Evolutionary conservation across 2,888 invertebrate genomes (phyloP).

Genomic region (Caenorhabditis sp.): DNA sequence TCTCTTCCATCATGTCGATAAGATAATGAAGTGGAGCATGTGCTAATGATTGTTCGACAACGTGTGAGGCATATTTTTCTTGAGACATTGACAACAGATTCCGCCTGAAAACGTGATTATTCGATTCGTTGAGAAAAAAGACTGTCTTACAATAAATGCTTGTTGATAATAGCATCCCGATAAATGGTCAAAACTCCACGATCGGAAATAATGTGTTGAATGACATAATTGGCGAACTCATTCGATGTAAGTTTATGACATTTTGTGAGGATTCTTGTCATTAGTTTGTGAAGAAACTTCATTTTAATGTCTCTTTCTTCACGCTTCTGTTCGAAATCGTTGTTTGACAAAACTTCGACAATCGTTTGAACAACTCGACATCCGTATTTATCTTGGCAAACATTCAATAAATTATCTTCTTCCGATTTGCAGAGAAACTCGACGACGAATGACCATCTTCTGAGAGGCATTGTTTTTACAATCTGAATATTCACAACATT

Average conservation of each 20-base stretch:
- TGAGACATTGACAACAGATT: conserved; percentile 65
- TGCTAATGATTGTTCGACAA: conserved; percentile 62
- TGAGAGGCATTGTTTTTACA: conserved; percentile 24
- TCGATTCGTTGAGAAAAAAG: no score
- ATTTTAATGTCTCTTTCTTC: conserved; percentile 3
- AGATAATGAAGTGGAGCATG: conserved; percentile 50
- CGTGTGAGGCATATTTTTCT: conserved; percentile 67
- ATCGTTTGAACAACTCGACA: conserved; percentile 56
- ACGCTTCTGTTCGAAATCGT: neutral
- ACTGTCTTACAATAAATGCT: conserved; percentile 51
- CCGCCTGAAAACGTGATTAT: conserved; percentile 38
- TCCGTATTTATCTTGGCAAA: conserved; percentile 56
- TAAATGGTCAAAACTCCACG: conserved; percentile 43
- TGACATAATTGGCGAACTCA: conserved; percentile 68
- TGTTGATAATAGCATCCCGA: conserved; percentile 56
- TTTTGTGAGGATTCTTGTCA: conserved; percentile 28
- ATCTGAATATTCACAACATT: neutral
- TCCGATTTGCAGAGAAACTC: conserved; percentile 15
- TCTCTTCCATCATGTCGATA: conserved; percentile 60
- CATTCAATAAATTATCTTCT: conserved; percentile 27
- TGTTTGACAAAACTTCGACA: conserved; percentile 39
- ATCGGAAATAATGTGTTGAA: conserved; percentile 60
- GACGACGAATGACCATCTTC: conserved; percentile 32
- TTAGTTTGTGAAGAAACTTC: conserved; percentile 28
- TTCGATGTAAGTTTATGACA: conserved; percentile 52